These are phyloP conservation scores for Enteromius viviparus DNA, from an alignment of 2,797 vertebrate genomes.

Conservation along the genomic window DNA sequence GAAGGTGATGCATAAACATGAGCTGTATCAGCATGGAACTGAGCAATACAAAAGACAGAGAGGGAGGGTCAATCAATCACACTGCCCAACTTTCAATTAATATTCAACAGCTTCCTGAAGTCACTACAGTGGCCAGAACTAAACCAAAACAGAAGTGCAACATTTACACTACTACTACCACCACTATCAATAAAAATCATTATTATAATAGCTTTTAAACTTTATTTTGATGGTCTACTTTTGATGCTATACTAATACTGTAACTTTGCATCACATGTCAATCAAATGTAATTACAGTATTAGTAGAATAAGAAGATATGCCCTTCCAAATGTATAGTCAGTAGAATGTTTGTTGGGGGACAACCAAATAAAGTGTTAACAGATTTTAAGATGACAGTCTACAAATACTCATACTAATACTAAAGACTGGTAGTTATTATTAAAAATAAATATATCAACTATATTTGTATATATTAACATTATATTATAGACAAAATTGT, in stretches of 20 bases:
- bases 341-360: neutral
- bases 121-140: slow-evolving; percentile 72
- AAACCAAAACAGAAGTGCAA: neutral
- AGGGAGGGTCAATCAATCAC: slow-evolving; percentile 80
- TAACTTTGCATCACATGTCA: neutral
- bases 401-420: neutral
- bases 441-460: neutral
- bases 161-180: neutral
- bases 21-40: slow-evolving; percentile 67
- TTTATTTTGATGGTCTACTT: neutral
- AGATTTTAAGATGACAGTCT: neutral
- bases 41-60: slow-evolving; percentile 74
- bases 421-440: neutral
- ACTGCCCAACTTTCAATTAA: slow-evolving; percentile 71
- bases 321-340: neutral
- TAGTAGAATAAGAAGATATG: neutral
- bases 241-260: neutral
- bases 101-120: slow-evolving; percentile 77
- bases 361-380: neutral
- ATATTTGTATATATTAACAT: too few species aligned
- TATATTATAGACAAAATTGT: too few species aligned
- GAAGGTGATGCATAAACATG: slow-evolving; percentile 79
- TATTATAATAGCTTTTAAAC: neutral
- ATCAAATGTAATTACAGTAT: neutral
- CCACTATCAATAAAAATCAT: neutral